Base-by-base conservation (phyloP, 2,888 invertebrate genomes). In the Corbicula japonica region DNA sequence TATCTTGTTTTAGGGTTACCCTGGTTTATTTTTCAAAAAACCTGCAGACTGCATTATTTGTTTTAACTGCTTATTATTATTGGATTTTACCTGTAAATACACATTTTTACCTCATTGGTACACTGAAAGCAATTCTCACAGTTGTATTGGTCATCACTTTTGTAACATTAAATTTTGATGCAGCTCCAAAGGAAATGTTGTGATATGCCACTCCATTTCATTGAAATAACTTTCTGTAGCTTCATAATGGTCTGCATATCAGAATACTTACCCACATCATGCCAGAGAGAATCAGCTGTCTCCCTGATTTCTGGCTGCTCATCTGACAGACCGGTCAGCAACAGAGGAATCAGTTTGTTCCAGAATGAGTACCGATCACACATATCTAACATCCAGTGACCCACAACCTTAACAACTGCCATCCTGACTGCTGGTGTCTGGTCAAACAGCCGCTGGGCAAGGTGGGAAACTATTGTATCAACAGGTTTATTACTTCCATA, bases 291-390 rank as follows among this genome's bases (percentile, higher is more conserved):
- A 70, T 91, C 91, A 18, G 93, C 92, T 34, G 89, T 73, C 58
- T 91, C 91, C 10, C 83, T 75, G n/a, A 93, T 93, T 77, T 96
- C 96, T 1, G 95, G 95, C 76, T 97, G 95, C 76, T 96, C 96
- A 92, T 98, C 98, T 87, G 96, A 96, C 2, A 98, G 94, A 75
- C 97, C 96, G 52, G 97, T 97, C 41, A 98, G 94, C 3, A 98
- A 94, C 15, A 98, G 93, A 0, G 98, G 98, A 85, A 98, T 94
- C 88, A 98, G 95, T 86, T 96, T 96, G 92, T 96, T 96, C 94
- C 97, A 98, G 94, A 96, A 98, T 0, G 98, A 98, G 92, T 98
- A 98, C 86, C 98, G 94, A 92, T 98, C 98, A 65, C 95, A 95
- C 72, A 98, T 95, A 69, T 95, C 95, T 32, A 97, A 92, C 92